Conservation (phyloP, 2,113 vertebrate genomes). For the Irena cyanogastra region DNA sequence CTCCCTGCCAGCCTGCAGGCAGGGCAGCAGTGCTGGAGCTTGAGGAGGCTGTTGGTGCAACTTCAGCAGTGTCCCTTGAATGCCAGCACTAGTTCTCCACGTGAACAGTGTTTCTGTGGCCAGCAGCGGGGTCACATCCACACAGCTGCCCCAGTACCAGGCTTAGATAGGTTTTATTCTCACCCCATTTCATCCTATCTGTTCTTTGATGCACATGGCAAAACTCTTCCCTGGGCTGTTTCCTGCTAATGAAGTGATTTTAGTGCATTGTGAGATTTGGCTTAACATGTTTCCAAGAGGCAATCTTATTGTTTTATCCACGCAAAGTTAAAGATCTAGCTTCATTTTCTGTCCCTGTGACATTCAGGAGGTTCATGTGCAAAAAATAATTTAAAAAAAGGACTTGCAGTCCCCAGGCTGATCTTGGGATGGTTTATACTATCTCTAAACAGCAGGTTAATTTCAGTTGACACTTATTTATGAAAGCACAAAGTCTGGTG, state of each 20-base stretch:
- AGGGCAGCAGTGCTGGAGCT: background rate
- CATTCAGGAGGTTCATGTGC: background rate
- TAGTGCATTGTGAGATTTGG: background rate
- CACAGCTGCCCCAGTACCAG: background rate
- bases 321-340: background rate
- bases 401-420: background rate
- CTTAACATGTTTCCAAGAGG: background rate
- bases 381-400: background rate
- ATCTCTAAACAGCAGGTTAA: slow-evolving; percentile 65
- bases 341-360: background rate
- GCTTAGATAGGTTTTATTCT: background rate
- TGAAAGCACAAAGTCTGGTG: slow-evolving; percentile 65
- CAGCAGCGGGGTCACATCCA: background rate
- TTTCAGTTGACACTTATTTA: slow-evolving; percentile 65
- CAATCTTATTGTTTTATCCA: background rate
- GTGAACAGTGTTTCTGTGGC: background rate
- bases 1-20: background rate
- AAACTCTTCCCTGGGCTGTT: background rate
- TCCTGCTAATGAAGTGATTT: background rate
- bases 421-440: slow-evolving; percentile 47
- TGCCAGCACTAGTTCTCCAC: rapidly evolving
- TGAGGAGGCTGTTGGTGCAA: rapidly evolving
- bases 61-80: background rate
- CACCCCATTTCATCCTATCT: background rate
- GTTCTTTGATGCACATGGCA: background rate